Evolutionary conservation across 2,797 vertebrate species (phyloP), one percentile per base, ranked within the genome.

Genomic region (Tarsius wallacei): DNA sequence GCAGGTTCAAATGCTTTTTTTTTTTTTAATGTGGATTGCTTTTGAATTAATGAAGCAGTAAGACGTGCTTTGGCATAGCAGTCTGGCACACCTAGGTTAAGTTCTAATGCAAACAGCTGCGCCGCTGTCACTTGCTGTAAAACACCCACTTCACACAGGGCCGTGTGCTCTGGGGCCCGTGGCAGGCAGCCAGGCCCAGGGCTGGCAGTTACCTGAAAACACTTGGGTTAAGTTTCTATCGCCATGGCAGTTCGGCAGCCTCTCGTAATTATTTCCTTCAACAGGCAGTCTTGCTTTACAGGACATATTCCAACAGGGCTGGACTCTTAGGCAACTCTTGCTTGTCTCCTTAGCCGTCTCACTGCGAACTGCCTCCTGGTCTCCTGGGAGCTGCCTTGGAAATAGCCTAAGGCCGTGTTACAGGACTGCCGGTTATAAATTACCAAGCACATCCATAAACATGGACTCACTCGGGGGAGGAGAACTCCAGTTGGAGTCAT

Each of bases 401-500:
- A 92, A 73, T 78, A 73, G 47, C 31, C 64, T 78, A 86, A 87
- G 87, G 84, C 97, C 94, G 42, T 49, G 96, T 98, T 96, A 88
- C 91, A 96, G 96, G 97, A 36, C 90, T 76, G 70, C 94, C 93
- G 55, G 96, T 96, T 98, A 94, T 66, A 97, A 98, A 94, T 97
- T 95, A 97, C 97, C 87, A 97, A 71, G 6, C 92, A 97, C 74
- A 26, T 84, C 87, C 97, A 87, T 70, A 78, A 84, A 63, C 36
- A 13, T 15, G 19, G 59, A 83, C 83, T 36, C 61, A 74, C 86
- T 85, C 76, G 88, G 31, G 87, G 97, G 92, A 96, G 78, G 68
- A 91, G 77, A 95, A 91, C 82, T 7, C 33, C n/a, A 28, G 28
- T 19, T 94, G 90, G 97, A 95, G 70, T 19, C 31, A 90, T 74